Conservation (phyloP, 1,140 invertebrate genomes). For the Musca vetustissima region DNA sequence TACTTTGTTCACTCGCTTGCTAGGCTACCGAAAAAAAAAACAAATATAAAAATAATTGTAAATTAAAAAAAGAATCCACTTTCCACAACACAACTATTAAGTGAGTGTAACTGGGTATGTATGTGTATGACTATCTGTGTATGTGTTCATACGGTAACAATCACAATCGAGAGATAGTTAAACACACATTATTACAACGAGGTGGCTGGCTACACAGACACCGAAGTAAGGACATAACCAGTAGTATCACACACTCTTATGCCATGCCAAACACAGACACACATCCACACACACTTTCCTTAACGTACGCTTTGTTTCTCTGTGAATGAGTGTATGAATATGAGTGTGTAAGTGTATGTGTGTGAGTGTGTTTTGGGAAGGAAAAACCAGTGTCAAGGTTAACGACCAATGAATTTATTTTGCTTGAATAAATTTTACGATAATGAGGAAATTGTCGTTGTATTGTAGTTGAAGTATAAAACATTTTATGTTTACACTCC, state of each 20-base stretch:
- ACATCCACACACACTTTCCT: slow-evolving; percentile 19
- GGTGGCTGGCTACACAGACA: too few species aligned
- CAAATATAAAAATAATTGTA: too few species aligned
- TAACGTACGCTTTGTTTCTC: background rate
- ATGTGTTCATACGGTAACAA: too few species aligned
- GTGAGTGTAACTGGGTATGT: background rate
- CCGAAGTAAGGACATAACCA: too few species aligned
- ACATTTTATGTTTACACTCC: too few species aligned
- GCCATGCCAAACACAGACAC: background rate
- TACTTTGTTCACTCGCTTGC: too few species aligned
- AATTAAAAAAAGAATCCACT: background rate
- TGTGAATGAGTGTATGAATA: too few species aligned
- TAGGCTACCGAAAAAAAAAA: too few species aligned
- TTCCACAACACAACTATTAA: background rate
- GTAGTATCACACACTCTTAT: too few species aligned
- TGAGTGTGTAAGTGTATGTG: too few species aligned
- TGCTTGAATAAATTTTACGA: slow-evolving; percentile 57
- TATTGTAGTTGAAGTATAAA: slow-evolving; percentile 45
- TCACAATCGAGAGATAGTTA: too few species aligned
- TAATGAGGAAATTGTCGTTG: slow-evolving; percentile 57
- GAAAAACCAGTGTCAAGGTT: slow-evolving; percentile 57
- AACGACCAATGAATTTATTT: slow-evolving; percentile 58
- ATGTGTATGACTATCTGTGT: background rate
- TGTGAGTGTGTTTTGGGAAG: slow-evolving; percentile 35
- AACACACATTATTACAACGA: too few species aligned